A percentile compares a stretch with the other conserved stretches of the same genome.
Conservation (phyloP, 2,888 invertebrate genomes). For the Lasioglossum zephyrum region DNA sequence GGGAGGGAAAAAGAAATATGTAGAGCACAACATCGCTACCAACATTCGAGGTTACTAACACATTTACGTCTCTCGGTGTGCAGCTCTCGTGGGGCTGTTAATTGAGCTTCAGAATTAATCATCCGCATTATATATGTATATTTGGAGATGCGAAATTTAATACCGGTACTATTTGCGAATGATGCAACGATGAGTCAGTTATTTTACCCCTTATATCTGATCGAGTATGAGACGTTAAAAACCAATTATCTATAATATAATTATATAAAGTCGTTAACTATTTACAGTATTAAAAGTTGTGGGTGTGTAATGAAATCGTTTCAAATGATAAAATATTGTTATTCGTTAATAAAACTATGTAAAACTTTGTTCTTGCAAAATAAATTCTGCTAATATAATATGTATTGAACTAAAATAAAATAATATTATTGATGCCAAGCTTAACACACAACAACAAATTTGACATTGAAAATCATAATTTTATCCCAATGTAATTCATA, state of each 20-base stretch:
- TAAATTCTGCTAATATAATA: background rate
- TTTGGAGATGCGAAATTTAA: slow-evolving; percentile 34
- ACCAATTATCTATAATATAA: background rate
- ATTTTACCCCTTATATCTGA: too few relatives aligned
- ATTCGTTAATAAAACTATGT: background rate
- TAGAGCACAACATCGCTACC: slow-evolving; percentile 46
- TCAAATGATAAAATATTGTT: background rate
- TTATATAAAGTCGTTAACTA: background rate
- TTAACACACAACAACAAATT: too few relatives aligned
- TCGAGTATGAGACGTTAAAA: background rate
- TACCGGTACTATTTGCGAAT: background rate
- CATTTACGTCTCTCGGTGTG: background rate
- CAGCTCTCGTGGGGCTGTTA: slow-evolving; percentile 13
- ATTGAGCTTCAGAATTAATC: slow-evolving; percentile 47
- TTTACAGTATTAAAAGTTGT: background rate
- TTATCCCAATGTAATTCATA: too few relatives aligned
- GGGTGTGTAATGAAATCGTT: background rate
- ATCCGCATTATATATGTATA: slow-evolving; percentile 8
- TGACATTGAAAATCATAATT: too few relatives aligned
- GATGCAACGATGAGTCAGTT: background rate
- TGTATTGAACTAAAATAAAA: background rate
- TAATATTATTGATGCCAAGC: background rate
- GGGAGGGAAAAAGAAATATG: slow-evolving; percentile 60
- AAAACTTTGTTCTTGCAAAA: background rate
- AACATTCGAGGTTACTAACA: slow-evolving; percentile 64